Conservation (phyloP, 2,113 vertebrate species). For the Dolichallabes microphthalmus region DNA sequence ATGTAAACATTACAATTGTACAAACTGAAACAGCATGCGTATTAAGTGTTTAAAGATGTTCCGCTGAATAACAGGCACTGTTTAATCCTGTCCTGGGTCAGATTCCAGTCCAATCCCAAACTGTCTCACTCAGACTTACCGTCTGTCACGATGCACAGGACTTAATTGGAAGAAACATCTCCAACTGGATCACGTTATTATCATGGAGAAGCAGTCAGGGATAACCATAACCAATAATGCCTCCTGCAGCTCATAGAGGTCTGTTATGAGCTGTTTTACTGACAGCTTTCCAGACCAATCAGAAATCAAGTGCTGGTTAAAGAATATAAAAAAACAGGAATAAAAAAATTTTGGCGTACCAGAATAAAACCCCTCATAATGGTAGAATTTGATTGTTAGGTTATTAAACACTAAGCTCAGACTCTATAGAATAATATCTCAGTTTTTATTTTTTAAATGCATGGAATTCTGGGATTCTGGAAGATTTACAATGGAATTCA, state of each 20-base stretch:
- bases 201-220: not conserved
- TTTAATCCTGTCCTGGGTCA: constrained; percentile 17
- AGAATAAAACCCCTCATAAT: not conserved
- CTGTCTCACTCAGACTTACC: constrained; percentile 4
- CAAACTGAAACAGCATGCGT: not conserved
- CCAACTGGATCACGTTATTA: not conserved
- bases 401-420: not conserved
- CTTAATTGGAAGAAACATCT: constrained; percentile 4
- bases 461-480: not conserved
- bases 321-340: too few species aligned
- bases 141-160: not conserved
- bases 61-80: not conserved
- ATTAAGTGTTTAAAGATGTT: constrained; percentile 23
- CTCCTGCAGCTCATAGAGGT: not conserved
- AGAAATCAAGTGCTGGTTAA: not conserved
- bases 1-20: constrained; percentile 21
- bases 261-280: not conserved
- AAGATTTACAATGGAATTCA: not conserved
- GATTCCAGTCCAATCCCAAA: constrained; percentile 18
- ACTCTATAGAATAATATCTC: not conserved
- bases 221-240: not conserved
- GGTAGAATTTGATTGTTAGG: not conserved
- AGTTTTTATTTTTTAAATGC: too few species aligned
- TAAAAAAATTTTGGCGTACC: not conserved
- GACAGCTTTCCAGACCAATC: constrained; percentile 7